Evolutionary conservation across 2,797 vertebrate genomes (phyloP), one percentile per base, ranked within the genome.

Genomic region (Diglossa cyanea): DNA sequence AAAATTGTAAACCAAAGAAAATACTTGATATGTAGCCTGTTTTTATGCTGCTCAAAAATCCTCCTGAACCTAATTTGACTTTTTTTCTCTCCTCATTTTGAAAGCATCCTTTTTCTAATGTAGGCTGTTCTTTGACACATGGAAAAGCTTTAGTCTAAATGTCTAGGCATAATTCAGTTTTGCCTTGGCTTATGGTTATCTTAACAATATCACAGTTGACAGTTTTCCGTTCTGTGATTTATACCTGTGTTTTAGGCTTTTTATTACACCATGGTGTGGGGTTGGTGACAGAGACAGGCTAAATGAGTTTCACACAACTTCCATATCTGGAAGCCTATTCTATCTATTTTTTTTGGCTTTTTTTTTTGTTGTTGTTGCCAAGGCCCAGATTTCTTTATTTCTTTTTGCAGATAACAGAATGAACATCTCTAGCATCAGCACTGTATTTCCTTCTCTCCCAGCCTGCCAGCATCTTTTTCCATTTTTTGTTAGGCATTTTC

Each of bases 191-290:
- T 47, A 93, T 94, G 81, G 73, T 93, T 78, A 88, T 94, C 67
- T 96, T 82, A 93, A 93, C 89, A 73, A 90, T 87, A 57, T 91
- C 58, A 88, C 28, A 80, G 53, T 50, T 96, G 96, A 95, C 95
- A 96, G 91, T 75, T 96, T 95, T 93, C 31, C 72, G 94, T 92
- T 87, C 62, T 78, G 47, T 93, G 77, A 95, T 90, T 94, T 94
- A 91, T 78, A 93, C 57, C 83, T 91, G 72, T 76, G 35, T 86
- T 95, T 96, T 93, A 78, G 44, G 48, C 88, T 94, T 97, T 96
- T 95, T 97, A 96, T 96, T 95, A 93, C 90, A 87, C 65, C 47
- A 28, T 85, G 58, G 53, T 94, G 78, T 86, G 74, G 50, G 12
- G 33, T 8, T 90, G 84, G 84, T 95, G 88, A 92, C 88, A 91